A percentile compares a stretch with the other conserved stretches of the same genome.
These are phyloP conservation scores for Aurelia aurita complex sp. Pacific DNA, from an alignment of 30 jellyfish, hydroid and myxozoan genomes.

Conservation along the genomic window DNA sequence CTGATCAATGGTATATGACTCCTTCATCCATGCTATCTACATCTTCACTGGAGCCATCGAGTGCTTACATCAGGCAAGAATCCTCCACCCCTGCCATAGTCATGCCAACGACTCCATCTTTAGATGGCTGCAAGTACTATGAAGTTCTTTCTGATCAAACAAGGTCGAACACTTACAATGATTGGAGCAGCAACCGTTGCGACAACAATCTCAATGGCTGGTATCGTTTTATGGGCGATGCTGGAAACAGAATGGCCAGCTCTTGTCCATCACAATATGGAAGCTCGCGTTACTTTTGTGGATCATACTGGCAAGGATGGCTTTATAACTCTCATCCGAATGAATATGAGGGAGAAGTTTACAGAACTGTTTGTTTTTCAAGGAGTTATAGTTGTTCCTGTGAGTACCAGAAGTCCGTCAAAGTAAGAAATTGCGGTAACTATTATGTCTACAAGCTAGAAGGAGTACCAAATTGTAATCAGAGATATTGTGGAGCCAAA, in stretches of 20 bases:
- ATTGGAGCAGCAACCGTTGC: not conserved
- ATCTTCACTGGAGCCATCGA: no score
- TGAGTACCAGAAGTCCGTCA: conserved; percentile 1
- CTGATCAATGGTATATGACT: not conserved
- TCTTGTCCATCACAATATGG: not conserved
- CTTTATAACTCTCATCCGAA: conserved; percentile 3
- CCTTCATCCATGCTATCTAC: not conserved
- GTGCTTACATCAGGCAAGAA: no score
- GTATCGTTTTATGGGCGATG: conserved; percentile 54
- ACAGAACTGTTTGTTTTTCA: conserved; percentile 40
- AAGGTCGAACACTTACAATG: not conserved
- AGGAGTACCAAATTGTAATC: conserved; percentile 22
- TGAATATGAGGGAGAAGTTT: conserved; percentile 23
- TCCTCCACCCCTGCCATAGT: not conserved
- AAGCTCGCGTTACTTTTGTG: conserved; percentile 3
- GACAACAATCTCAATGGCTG: conserved; percentile 40
- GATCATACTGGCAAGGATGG: conserved; percentile 40
- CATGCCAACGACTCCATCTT: conserved; percentile 5
- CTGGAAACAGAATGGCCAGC: conserved; percentile 45
- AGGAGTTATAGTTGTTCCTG: conserved; percentile 13
- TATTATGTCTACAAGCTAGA: conserved; percentile 25
- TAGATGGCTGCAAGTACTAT: conserved; percentile 29
- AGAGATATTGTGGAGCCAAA: conserved; percentile 41
- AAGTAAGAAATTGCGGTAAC: conserved; percentile 33
- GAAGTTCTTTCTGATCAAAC: conserved; percentile 25